phyloP scores from a whole-genome alignment of 2,888 invertebrate genomes.

The Campoplex nolae region DNA sequence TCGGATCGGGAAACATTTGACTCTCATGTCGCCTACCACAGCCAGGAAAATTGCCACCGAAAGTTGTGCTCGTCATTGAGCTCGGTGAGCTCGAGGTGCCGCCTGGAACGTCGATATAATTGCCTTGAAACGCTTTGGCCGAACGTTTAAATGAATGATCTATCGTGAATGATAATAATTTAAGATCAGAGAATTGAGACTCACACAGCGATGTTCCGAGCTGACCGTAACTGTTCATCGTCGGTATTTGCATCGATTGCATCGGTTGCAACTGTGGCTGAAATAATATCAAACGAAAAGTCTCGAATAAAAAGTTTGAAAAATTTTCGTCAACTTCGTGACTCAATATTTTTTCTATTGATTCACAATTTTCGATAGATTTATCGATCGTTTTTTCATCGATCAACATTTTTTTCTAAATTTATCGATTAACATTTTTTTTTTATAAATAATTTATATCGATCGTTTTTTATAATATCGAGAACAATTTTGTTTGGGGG shows the following conservation, averaged over 20 bases:
- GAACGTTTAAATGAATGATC: conserved; percentile 71
- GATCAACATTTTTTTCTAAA: too few relatives aligned
- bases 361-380: too few relatives aligned
- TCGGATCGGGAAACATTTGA: conserved; percentile 74
- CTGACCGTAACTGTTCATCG: conserved; percentile 85
- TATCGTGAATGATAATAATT: conserved; percentile 3
- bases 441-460: too few relatives aligned
- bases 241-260: conserved; percentile 84
- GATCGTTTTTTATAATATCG: too few relatives aligned
- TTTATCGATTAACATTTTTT: background rate
- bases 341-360: background rate
- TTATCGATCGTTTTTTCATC: too few relatives aligned
- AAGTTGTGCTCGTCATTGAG: conserved; percentile 77
- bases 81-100: conserved; percentile 75
- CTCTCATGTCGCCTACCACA: conserved; percentile 80
- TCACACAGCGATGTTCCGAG: conserved; percentile 83
- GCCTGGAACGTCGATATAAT: conserved; percentile 83
- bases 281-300: conserved; percentile 64
- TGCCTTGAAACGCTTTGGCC: conserved; percentile 82
- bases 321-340: background rate
- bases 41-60: conserved; percentile 79
- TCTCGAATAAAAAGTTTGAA: background rate
- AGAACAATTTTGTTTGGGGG: background rate
- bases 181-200: conserved; percentile 70
- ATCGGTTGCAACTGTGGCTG: conserved; percentile 83